Evolutionary conservation across 2,797 vertebrate genomes (phyloP).

Genomic region (Poeciliopsis paucimaculata): DNA sequence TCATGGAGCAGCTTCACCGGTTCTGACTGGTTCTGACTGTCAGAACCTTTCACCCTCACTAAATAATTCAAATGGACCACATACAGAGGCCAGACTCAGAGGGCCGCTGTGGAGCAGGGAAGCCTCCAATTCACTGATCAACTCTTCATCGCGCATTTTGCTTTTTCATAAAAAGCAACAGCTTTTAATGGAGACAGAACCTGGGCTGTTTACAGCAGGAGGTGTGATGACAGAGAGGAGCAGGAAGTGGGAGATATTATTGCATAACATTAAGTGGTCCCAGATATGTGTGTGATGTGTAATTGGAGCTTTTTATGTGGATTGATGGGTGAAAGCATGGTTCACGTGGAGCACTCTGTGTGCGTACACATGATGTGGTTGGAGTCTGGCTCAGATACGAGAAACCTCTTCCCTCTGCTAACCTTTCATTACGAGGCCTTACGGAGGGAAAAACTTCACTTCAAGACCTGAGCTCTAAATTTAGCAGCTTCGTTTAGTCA

Average conservation of each 20-base stretch:
- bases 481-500: neutral
- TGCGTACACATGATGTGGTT: neutral
- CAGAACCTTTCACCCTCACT: conserved; percentile 46
- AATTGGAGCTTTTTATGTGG: neutral
- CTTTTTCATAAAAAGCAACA: neutral
- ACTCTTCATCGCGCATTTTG: neutral
- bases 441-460: neutral
- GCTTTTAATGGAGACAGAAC: neutral
- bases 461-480: neutral
- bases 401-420: neutral
- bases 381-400: neutral
- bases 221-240: conserved; percentile 21
- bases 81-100: conserved; percentile 11
- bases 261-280: conserved; percentile 34
- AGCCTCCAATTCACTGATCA: neutral
- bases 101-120: neutral
- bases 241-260: conserved; percentile 25
- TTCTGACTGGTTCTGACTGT: conserved; percentile 22
- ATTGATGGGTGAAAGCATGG: neutral
- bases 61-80: conserved; percentile 62
- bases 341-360: neutral
- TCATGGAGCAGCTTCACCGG: conserved; percentile 2
- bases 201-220: neutral
- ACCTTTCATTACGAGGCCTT: neutral
- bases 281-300: neutral